These are phyloP conservation scores for Chloroceryle amazona DNA, from an alignment of 2,797 vertebrate species.

Conservation along the genomic window DNA sequence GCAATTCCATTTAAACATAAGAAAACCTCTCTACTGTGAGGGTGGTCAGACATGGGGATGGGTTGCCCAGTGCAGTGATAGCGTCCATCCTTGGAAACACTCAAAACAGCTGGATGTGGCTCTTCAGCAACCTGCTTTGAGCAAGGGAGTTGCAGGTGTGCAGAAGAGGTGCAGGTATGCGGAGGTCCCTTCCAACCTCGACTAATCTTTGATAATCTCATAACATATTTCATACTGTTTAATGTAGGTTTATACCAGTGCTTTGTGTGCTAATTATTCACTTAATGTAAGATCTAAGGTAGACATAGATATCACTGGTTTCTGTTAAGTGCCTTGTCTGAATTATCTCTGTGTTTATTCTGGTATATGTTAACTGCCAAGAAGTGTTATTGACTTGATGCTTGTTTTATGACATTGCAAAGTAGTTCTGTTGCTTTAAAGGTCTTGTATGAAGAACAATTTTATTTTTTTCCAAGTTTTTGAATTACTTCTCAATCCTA, in stretches of 20 bases:
- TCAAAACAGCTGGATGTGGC: fast-evolving
- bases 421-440: constrained; percentile 12
- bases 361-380: neutral
- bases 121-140: neutral
- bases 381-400: neutral
- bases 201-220: neutral
- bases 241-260: neutral
- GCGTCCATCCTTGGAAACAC: neutral
- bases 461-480: neutral
- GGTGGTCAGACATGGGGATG: neutral
- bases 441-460: neutral
- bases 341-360: neutral
- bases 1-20: neutral
- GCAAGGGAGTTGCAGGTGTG: neutral
- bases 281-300: neutral
- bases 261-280: neutral
- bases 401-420: neutral
- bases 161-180: neutral
- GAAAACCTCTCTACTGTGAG: neutral
- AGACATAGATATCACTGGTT: neutral
- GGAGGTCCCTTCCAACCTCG: neutral
- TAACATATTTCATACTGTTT: neutral
- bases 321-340: neutral
- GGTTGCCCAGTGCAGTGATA: neutral
- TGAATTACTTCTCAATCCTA: neutral